phyloP scores from a whole-genome alignment of 2,888 invertebrate species.

The Pantelozetes paolii region DNA sequence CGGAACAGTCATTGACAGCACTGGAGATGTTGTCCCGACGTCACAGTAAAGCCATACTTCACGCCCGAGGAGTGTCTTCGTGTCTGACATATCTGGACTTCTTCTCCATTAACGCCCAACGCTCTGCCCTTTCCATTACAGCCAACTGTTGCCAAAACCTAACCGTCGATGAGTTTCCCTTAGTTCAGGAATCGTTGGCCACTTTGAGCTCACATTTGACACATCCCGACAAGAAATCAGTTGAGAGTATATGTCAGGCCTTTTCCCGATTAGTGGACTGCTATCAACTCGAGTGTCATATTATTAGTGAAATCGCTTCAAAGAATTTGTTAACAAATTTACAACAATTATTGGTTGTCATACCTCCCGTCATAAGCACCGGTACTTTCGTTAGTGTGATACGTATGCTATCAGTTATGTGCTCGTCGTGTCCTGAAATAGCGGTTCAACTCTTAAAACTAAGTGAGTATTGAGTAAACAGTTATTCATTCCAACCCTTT shows the following conservation, averaged over 20 bases:
- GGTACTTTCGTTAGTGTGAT: conserved; percentile 94
- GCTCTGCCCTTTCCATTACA: conserved; percentile 90
- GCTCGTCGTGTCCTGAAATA: conserved; percentile 87
- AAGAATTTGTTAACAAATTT: conserved; percentile 84
- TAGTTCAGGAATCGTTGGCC: conserved; percentile 79
- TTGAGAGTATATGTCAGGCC: conserved; percentile 92
- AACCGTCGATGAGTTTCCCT: conserved; percentile 87
- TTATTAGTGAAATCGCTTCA: conserved; percentile 88
- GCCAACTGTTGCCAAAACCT: conserved; percentile 97
- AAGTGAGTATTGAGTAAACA: conserved; percentile 54
- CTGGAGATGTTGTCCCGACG: conserved; percentile 92
- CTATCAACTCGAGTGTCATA: conserved; percentile 83
- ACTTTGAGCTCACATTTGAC: conserved; percentile 67
- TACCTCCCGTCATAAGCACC: conserved; percentile 90
- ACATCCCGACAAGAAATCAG: conserved; percentile 88
- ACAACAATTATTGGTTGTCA: conserved; percentile 67
- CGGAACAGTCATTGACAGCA: conserved; percentile 95
- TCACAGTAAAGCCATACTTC: conserved; percentile 92
- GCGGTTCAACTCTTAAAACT: conserved; percentile 86
- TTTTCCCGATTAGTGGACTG: conserved; percentile 95
- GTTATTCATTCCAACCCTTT: conserved; percentile 3
- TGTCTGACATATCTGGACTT: conserved; percentile 96
- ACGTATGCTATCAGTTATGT: conserved; percentile 93
- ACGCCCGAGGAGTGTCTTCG: conserved; percentile 90
- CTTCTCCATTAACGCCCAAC: conserved; percentile 96